Conservation (phyloP, 2,113 vertebrate genomes). For the Scopus umbretta region DNA sequence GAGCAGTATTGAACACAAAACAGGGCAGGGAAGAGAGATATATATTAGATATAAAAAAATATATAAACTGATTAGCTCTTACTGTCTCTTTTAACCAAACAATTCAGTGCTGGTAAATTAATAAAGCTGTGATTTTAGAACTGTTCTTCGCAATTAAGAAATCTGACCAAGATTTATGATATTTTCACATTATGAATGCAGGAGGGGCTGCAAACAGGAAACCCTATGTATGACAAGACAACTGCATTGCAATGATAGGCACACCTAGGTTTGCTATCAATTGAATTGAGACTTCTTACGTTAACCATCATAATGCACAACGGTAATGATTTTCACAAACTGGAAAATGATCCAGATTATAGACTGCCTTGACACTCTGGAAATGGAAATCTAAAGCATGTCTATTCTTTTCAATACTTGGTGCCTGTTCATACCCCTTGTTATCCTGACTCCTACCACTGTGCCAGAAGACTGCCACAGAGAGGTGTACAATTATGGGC, state of each 20-base stretch:
- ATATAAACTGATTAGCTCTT: neutral
- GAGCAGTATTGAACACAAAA: neutral
- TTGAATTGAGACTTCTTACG: rapidly evolving
- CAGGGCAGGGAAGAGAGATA: neutral
- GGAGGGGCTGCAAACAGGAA: neutral
- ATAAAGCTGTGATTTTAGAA: neutral
- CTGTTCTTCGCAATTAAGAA: neutral
- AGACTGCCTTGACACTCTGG: neutral
- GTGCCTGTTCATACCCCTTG: neutral
- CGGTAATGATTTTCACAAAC: neutral
- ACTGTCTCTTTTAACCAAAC: neutral
- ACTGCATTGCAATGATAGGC: neutral
- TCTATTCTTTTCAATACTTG: neutral
- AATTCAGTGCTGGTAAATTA: neutral
- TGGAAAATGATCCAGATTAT: neutral
- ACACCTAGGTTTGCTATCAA: rapidly evolving
- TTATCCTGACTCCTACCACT: neutral
- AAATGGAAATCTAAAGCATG: neutral
- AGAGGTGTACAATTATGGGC: neutral
- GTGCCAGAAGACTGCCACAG: neutral
- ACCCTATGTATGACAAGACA: neutral
- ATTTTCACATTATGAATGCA: neutral
- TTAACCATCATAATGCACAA: neutral
- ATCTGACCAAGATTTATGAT: neutral
- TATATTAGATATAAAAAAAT: neutral